Percentiles rank a stretch among this genome's conserved stretches.
phyloP scores from a whole-genome alignment of 1,140 invertebrate species.

The Cydia amplana region DNA sequence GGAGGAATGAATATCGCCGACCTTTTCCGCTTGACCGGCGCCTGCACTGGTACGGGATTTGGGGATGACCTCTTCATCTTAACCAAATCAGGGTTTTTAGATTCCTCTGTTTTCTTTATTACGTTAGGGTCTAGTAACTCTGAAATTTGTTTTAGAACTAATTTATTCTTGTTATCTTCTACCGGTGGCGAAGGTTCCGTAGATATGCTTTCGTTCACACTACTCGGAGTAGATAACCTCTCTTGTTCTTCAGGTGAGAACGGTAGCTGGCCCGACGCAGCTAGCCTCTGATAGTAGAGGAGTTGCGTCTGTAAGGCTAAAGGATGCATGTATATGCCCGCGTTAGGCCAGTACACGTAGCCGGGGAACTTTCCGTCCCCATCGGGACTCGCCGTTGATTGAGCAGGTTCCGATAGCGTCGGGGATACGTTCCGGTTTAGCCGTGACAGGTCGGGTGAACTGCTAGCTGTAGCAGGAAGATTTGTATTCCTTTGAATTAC shows the following conservation, averaged over 20 bases:
- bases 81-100: constrained; percentile 55
- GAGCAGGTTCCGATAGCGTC: constrained; percentile 79
- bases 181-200: constrained; percentile 46
- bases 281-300: constrained; percentile 86
- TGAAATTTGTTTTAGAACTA: constrained; percentile 71
- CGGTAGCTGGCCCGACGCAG: constrained; percentile 68
- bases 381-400: constrained; percentile 66
- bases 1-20: constrained; percentile 91
- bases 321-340: constrained; percentile 86
- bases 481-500: constrained; percentile 72
- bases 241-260: constrained; percentile 56
- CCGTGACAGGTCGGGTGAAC: constrained; percentile 65
- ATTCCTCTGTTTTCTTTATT: constrained; percentile 58
- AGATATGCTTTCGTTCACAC: constrained; percentile 50
- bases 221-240: constrained; percentile 53
- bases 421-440: constrained; percentile 59
- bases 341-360: constrained; percentile 85
- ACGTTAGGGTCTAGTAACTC: constrained; percentile 75
- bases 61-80: constrained; percentile 60
- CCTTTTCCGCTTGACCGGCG: constrained; percentile 85
- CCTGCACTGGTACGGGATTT: constrained; percentile 54
- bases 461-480: constrained; percentile 52
- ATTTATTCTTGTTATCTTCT: constrained; percentile 68
- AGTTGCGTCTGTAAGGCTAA: constrained; percentile 85
- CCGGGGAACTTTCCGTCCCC: constrained; percentile 63